A percentile compares a stretch with the other conserved stretches of the same genome.
Conservation (phyloP, 2,797 vertebrate species). For the Gymnothorax reevesii region DNA sequence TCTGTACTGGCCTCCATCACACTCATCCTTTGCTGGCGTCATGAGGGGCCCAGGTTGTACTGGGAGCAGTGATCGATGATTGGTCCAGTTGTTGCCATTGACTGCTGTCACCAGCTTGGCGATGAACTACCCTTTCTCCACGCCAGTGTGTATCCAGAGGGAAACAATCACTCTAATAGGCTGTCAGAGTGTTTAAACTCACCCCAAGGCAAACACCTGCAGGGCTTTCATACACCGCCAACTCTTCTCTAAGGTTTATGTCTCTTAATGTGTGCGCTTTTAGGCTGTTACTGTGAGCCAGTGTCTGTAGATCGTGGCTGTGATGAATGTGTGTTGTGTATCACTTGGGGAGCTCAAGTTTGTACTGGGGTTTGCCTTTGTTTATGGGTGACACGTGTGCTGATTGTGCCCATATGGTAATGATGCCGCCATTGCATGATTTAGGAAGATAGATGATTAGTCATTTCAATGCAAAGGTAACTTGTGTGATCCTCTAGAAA, state of each 20-base stretch:
- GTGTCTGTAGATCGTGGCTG: constrained; percentile 19
- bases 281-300: not conserved
- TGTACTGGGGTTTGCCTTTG: constrained; percentile 23
- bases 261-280: no score
- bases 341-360: not conserved
- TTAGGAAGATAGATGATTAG: not conserved
- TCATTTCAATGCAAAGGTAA: not conserved
- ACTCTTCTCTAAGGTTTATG: not conserved
- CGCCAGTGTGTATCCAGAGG: not conserved
- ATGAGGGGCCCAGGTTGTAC: not conserved
- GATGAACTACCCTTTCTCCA: constrained; percentile 14
- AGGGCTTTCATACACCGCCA: not conserved
- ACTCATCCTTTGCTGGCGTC: not conserved
- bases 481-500: not conserved
- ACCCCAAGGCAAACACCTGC: not conserved
- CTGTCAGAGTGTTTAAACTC: constrained; percentile 44
- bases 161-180: no score
- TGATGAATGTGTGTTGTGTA: constrained; percentile 32
- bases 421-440: not conserved
- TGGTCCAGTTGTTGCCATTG: constrained; percentile 47
- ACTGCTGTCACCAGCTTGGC: constrained; percentile 36
- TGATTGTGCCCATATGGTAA: not conserved
- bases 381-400: constrained; percentile 28
- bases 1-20: not conserved
- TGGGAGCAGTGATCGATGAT: constrained; percentile 37